Evolutionary conservation across 2,888 invertebrate genomes (phyloP).

Genomic region (Philaethria dido): DNA sequence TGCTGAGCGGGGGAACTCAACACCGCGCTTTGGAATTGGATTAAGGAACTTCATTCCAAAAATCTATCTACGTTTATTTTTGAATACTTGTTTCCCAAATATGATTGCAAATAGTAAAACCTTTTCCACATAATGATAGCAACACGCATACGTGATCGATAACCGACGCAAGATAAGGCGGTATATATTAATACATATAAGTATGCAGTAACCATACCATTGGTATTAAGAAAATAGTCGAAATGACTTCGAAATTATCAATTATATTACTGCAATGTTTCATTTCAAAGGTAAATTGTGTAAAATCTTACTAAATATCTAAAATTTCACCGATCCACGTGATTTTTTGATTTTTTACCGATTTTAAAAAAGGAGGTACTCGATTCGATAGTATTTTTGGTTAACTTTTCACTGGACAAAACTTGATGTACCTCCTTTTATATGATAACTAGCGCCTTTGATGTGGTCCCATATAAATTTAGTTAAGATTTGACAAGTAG

Average conservation of each 20-base stretch:
- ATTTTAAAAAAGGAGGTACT: too few species aligned
- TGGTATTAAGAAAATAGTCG: slow-evolving; percentile 23
- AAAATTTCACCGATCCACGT: background rate
- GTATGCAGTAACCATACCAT: slow-evolving; percentile 29
- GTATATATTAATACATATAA: slow-evolving; percentile 40
- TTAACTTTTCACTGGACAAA: too few species aligned
- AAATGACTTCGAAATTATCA: slow-evolving; percentile 36
- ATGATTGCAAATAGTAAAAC: background rate
- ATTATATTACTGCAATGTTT: slow-evolving; percentile 30
- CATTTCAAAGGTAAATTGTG: slow-evolving; percentile 37
- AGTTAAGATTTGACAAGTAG: too few species aligned
- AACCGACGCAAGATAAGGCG: slow-evolving; percentile 31
- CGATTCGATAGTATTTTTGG: too few species aligned
- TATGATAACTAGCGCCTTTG: too few species aligned
- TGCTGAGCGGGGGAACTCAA: too few species aligned
- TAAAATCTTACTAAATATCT: background rate
- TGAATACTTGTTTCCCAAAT: background rate
- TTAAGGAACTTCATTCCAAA: too few species aligned
- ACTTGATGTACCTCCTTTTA: too few species aligned
- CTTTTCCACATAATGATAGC: slow-evolving; percentile 20
- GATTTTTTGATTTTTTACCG: background rate
- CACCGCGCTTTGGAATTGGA: too few species aligned
- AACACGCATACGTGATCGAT: slow-evolving; percentile 30
- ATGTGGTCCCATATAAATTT: too few species aligned
- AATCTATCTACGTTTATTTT: background rate